Base-by-base conservation (phyloP, 2,113 vertebrate genomes). In the Clinocottus analis region DNA sequence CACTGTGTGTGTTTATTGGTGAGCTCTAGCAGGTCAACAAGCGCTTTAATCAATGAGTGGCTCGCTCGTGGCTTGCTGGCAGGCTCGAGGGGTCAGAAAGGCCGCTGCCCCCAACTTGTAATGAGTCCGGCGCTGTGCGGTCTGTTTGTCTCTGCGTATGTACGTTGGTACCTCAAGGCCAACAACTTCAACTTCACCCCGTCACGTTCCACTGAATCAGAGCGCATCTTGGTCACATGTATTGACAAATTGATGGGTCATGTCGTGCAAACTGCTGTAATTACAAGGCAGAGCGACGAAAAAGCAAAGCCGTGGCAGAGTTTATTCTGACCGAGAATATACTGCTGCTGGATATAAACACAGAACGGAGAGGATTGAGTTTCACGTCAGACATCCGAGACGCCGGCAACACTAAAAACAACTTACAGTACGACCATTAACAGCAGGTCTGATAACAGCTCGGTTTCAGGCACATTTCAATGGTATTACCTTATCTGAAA, bases 261-360 rank as follows among this genome's bases (percentile, higher is more conserved):
- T 23, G 47, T 84, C 19, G 23, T 45, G 45, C 43, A 71, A n/a
- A 61, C 70, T 35, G 56, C 53, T 63, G 62, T 85, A 85, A 91
- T 91, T 87, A 85, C 67, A 89, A 77, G 83, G 85, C 58, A 67
- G 56, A 21, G 75, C 23, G 69, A 82, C 79, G 11, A 25, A 43
- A 37, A 87, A 89, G 85, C 73, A 71, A 81, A 91, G 66, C 37
- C 1, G 11, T 37, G 64, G 71, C 27, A 75, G 53, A 68, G 74
- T 74, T 86, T 67, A 79, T 75, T 79, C 76, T 69, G 74, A 74
- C 79, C 72, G 2, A n/a, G 43, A 31, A 49, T 33, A 49, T 58
- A 27, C 60, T 47, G 74, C 77, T 83, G 63, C 63, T 77, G 82
- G 64, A 71, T 85, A 78, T 78, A 80, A 83, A 87, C 85, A 77